Evolutionary conservation across 2,888 invertebrate genomes (phyloP), one percentile per base, ranked within the genome.

Genomic region (Orgyia antiqua): DNA sequence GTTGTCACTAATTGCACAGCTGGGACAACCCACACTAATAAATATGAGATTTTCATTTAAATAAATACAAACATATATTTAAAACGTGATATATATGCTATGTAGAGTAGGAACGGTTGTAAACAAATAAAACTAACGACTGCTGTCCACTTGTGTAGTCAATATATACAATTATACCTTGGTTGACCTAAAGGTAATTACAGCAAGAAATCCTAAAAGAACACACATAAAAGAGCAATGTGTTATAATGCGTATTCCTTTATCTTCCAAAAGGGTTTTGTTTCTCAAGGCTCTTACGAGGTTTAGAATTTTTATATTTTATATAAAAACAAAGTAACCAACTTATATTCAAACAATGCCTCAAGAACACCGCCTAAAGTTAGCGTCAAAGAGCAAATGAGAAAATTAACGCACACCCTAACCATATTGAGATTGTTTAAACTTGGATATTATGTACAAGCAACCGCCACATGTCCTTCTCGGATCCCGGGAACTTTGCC

Each of bases 1-100:
- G 72, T 69, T 68, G 63, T 52, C 68, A 71, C 78, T 86, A 86
- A 86, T 86, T 84, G 72, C 80, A 76, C 84, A 86, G 84, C 84
- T 86, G 84, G 71, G 78, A 72, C 75, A 60, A 64, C 68, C 66
- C 58, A 47, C 52, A 52, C 58, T 54, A 63, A 65, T 61, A 58
- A 73, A 73, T 56, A 57, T 64, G 68, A 69, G 71, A 73, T 73
- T 72, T 70, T 73, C 71, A 76, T 72, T 78, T 68, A 64, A 72
- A 76, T 64, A 67, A 70, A 69, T 71, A 68, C 58, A 46, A 52
- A 46, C 48, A 44, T 43, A 45, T 40, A 42, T 52, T 50, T 43
- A 36, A 38, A 39, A 40, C 15, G 6, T 4, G 42, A 33, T 40
- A 51, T 36, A 24, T 15, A 36, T 35, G 39, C 36, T 51, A 50